Evolutionary conservation across 35 echinoderm and acorn worm species (phyloP).

Genomic region (Antedon bifida): DNA sequence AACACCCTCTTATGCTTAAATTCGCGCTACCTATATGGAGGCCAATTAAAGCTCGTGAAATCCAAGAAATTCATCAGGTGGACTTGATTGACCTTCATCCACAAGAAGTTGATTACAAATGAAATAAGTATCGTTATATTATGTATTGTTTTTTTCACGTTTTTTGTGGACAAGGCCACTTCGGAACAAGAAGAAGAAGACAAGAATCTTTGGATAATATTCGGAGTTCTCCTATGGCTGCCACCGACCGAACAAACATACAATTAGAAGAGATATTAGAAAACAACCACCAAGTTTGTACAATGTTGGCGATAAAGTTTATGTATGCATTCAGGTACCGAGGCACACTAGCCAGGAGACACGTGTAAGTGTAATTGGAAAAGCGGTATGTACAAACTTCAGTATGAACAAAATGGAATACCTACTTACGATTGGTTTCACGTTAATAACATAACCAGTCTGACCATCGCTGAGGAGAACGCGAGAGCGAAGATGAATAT

Average conservation of each 20-base stretch:
- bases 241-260: too few species aligned
- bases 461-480: neutral
- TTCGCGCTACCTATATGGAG: conserved; percentile 1
- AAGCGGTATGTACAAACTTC: neutral
- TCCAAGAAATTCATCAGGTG: conserved; percentile 17
- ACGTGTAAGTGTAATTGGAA: neutral
- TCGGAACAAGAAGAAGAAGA: neutral
- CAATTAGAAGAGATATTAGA: neutral
- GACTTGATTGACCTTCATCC: conserved; percentile 5
- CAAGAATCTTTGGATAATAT: neutral
- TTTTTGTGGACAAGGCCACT: conserved; percentile 24
- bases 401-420: neutral
- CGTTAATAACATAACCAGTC: neutral
- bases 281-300: neutral
- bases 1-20: too few species aligned
- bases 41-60: conserved; percentile 12
- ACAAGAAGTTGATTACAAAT: neutral
- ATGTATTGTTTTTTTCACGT: conserved; percentile 18
- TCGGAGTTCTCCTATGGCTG: neutral
- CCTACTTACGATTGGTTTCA: neutral
- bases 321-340: neutral
- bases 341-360: neutral
- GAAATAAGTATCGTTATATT: neutral
- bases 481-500: neutral
- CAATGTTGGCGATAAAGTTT: neutral